Percentiles rank a stretch among this genome's conserved stretches.
Evolutionary conservation across 2,797 vertebrate genomes (phyloP).

Genomic region (Ispidina picta): DNA sequence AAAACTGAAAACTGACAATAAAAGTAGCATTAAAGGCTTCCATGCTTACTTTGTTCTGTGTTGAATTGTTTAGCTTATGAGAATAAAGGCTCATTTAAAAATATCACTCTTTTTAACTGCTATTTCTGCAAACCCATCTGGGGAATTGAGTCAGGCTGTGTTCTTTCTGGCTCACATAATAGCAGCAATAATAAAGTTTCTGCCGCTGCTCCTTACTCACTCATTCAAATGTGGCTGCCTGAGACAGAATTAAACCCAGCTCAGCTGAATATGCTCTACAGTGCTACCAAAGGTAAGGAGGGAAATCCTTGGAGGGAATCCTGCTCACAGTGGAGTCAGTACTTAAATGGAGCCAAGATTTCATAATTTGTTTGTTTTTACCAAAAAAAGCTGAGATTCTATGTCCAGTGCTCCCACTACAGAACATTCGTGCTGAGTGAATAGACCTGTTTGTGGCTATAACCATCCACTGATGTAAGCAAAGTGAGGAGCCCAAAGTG

Average conservation of each 20-base stretch:
- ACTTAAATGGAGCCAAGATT: background rate
- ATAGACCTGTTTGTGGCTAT: background rate
- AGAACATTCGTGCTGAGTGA: background rate
- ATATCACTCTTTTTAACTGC: background rate
- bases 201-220: background rate
- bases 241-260: background rate
- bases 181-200: background rate
- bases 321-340: background rate
- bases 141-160: constrained; percentile 4
- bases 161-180: constrained; percentile 6
- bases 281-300: background rate
- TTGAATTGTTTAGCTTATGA: background rate
- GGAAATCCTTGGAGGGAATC: background rate
- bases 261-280: background rate
- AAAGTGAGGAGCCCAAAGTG: background rate
- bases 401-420: background rate
- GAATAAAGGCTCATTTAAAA: constrained; percentile 26
- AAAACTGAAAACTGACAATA: background rate
- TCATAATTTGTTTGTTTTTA: background rate
- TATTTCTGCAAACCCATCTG: background rate
- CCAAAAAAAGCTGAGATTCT: background rate
- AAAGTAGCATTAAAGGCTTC: background rate
- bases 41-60: background rate
- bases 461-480: background rate
- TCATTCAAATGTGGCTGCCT: background rate